Evolutionary conservation across 2,888 invertebrate species (phyloP).

Genomic region (Agapetus fuscipes): DNA sequence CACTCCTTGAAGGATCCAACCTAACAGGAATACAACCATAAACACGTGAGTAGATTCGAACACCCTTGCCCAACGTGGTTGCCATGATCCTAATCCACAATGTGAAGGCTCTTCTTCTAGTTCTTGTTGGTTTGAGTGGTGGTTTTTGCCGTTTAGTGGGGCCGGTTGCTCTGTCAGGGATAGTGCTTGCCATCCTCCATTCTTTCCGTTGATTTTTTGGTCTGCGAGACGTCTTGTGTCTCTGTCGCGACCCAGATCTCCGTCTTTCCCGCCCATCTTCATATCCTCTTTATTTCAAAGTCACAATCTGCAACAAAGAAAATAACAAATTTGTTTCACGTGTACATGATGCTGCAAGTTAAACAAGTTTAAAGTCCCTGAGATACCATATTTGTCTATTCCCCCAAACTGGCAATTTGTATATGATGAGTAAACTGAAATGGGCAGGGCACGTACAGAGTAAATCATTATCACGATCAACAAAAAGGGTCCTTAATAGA

Average conservation of each 20-base stretch:
- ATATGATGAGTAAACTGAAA: no score
- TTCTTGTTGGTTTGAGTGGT: neutral
- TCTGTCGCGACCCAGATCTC: slow-evolving; percentile 1
- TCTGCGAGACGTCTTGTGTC: neutral
- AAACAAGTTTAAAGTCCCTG: no score
- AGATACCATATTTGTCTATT: no score
- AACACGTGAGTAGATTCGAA: slow-evolving; percentile 84
- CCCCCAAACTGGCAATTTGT: no score
- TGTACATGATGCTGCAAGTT: no score
- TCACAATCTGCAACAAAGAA: neutral
- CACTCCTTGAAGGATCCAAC: slow-evolving; percentile 85
- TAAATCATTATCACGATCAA: no score
- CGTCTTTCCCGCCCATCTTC: slow-evolving; percentile 3
- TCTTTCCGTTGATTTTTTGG: slow-evolving; percentile 3
- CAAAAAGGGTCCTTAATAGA: no score
- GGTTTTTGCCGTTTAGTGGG: slow-evolving; percentile 8
- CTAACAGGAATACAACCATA: slow-evolving; percentile 77
- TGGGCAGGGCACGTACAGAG: no score
- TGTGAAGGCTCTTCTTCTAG: slow-evolving; percentile 43
- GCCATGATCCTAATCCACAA: slow-evolving; percentile 74
- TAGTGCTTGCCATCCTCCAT: slow-evolving; percentile 10
- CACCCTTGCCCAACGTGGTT: slow-evolving; percentile 63
- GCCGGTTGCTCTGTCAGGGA: slow-evolving; percentile 7
- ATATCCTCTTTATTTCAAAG: neutral
- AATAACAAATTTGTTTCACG: neutral